Evolutionary conservation across 2,797 vertebrate genomes (phyloP).

Genomic region (Nyctalus aviator): DNA sequence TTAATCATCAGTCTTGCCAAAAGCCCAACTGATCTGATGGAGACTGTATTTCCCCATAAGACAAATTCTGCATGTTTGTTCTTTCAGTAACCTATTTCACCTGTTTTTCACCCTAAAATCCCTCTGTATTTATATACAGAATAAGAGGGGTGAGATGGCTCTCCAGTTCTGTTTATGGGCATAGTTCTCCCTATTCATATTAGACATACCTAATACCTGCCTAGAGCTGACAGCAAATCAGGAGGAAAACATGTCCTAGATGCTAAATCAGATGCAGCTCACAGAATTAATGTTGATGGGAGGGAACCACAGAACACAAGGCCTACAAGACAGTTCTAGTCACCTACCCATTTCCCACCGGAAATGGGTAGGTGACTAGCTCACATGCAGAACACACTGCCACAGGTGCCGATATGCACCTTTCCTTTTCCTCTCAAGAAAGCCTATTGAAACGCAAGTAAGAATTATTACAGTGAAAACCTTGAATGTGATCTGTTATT

Average conservation of each 20-base stretch:
- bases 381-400: not conserved
- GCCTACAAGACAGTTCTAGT: not conserved
- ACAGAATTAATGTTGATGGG: not conserved
- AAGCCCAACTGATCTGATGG: not conserved
- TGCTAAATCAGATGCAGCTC: not conserved
- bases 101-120: not conserved
- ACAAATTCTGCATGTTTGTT: not conserved
- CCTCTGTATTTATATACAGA: not conserved
- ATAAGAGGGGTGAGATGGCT: not conserved
- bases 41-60: not conserved
- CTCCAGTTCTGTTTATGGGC: not conserved
- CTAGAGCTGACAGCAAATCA: not conserved
- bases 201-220: too few relatives aligned
- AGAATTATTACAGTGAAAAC: constrained; percentile 12
- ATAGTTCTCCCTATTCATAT: not conserved
- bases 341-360: not conserved
- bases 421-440: not conserved
- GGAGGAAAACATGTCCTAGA: not conserved
- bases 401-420: not conserved
- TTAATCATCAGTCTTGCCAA: not conserved
- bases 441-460: not conserved
- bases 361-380: fast-evolving
- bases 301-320: not conserved
- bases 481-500: not conserved
- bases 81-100: not conserved